phyloP scores from a whole-genome alignment of 2,797 vertebrate genomes.

The Dermochelys coriacea region DNA sequence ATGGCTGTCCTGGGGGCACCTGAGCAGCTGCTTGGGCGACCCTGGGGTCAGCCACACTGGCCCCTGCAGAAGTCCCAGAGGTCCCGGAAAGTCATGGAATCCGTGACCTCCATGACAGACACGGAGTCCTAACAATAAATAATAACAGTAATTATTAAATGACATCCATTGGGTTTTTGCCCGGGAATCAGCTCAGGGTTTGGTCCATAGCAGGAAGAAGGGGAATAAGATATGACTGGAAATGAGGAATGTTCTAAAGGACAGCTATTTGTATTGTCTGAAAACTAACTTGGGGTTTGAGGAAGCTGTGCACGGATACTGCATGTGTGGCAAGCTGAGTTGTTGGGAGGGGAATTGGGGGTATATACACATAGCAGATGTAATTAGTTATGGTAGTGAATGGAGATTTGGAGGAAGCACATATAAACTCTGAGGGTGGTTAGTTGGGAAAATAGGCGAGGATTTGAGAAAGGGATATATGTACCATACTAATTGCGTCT shows the following conservation, averaged over 20 bases:
- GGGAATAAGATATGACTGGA: not conserved
- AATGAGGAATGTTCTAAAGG: not conserved
- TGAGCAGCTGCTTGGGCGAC: too few relatives aligned
- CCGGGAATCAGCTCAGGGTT: not conserved
- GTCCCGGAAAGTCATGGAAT: too few relatives aligned
- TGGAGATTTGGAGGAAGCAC: conserved; percentile 1
- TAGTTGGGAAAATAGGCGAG: conserved; percentile 32
- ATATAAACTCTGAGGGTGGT: conserved; percentile 9
- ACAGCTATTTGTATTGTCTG: not conserved
- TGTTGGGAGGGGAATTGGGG: conserved; percentile 40
- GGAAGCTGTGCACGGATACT: not conserved
- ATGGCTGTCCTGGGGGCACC: too few relatives aligned
- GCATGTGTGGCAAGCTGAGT: conserved; percentile 36
- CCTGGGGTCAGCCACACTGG: too few relatives aligned
- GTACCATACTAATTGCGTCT: conserved; percentile 9
- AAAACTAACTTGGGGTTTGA: not conserved
- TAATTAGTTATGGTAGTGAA: conserved; percentile 26
- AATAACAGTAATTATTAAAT: not conserved
- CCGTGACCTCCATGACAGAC: too few relatives aligned
- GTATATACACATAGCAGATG: not conserved
- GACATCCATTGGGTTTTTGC: not conserved
- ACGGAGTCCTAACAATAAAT: not conserved
- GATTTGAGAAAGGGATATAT: conserved; percentile 40
- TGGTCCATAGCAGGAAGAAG: not conserved
- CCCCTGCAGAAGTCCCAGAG: too few relatives aligned